Conservation (phyloP, 2,113 vertebrate genomes). For the Scortum barcoo region DNA sequence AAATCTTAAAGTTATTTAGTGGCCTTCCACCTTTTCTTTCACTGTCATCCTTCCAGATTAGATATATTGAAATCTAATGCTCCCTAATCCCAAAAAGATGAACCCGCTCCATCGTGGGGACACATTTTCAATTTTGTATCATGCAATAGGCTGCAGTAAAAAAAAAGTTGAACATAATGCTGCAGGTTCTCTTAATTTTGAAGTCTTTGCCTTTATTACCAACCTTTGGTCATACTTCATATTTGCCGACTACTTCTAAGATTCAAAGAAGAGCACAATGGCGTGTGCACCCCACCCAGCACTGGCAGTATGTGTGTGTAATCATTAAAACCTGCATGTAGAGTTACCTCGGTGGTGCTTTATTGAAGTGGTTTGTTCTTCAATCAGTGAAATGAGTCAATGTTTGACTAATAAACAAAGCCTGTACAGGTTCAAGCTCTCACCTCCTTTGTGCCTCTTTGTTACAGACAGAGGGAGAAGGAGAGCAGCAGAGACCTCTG, state of each 20-base stretch:
- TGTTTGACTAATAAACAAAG: no score
- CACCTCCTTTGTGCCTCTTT: not conserved
- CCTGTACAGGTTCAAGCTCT: not conserved
- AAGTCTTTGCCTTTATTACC: not conserved
- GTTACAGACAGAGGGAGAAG: not conserved
- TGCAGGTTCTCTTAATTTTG: not conserved
- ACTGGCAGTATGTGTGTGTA: not conserved
- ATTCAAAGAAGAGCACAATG: not conserved
- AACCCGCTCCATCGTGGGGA: not conserved
- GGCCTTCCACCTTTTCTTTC: not conserved
- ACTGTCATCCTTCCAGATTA: not conserved
- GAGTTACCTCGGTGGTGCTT: not conserved
- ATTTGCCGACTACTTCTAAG: not conserved
- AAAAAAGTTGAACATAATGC: not conserved
- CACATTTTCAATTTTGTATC: not conserved
- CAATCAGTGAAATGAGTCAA: not conserved
- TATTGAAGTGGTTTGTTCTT: not conserved
- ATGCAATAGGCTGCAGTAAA: no score
- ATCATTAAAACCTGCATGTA: not conserved
- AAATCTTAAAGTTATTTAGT: not conserved
- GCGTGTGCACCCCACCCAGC: not conserved
- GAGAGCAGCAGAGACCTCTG: slow-evolving; percentile 24
- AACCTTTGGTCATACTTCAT: not conserved
- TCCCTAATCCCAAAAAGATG: not conserved
- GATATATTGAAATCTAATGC: not conserved